These are phyloP conservation scores for Geodia barretti DNA, from an alignment of 37 sponge, comb jelly and placozoan genomes.

Conservation along the genomic window DNA sequence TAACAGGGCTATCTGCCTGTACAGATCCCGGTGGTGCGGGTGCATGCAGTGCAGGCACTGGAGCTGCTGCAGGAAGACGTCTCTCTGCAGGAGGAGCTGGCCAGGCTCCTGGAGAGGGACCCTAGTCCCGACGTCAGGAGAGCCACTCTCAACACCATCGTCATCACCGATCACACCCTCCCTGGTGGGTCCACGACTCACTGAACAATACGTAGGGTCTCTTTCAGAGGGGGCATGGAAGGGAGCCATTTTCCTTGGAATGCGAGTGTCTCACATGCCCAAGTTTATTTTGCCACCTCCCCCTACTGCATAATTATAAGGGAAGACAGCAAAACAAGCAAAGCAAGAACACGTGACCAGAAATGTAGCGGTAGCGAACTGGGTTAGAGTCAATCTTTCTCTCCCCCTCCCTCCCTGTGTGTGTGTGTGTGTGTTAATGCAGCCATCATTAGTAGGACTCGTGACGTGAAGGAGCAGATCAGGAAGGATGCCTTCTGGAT, in stretches of 20 bases:
- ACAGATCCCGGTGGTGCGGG: constrained; percentile 46
- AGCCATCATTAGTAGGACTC: constrained; percentile 71
- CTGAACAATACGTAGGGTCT: no score
- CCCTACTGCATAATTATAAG: no score
- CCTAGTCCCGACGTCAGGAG: constrained; percentile 68
- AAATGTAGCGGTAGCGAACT: no score
- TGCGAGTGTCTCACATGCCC: neutral
- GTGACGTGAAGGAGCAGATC: constrained; percentile 65
- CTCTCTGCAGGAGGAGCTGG: constrained; percentile 19
- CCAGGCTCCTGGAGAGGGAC: constrained; percentile 45
- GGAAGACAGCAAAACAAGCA: no score
- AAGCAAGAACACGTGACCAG: no score
- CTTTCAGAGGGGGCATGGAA: no score
- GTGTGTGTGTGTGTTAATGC: no score
- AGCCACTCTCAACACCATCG: constrained; percentile 38
- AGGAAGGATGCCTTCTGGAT: constrained; percentile 45
- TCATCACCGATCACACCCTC: constrained; percentile 8
- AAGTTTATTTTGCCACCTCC: neutral
- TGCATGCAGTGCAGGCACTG: constrained; percentile 59
- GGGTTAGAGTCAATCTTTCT: neutral
- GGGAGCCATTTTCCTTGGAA: no score
- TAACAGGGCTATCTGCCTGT: neutral
- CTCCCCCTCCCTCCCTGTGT: neutral
- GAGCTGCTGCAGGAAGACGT: constrained; percentile 58
- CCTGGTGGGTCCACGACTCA: constrained; percentile 1